phyloP scores from a whole-genome alignment of 2,888 invertebrate species.

The Thereva nobilitata region DNA sequence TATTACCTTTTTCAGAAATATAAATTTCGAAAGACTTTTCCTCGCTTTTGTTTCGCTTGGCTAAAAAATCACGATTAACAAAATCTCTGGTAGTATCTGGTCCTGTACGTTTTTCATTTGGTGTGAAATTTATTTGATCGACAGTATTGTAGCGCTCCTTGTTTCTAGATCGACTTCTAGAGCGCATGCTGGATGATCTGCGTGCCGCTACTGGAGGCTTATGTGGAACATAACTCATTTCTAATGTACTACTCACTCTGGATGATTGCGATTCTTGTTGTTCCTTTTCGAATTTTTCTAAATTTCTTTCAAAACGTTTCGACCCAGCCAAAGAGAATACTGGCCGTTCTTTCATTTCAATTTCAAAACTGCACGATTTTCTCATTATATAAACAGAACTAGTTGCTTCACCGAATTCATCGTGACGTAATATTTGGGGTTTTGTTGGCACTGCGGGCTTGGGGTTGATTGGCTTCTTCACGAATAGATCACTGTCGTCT shows the following conservation, averaged over 20 bases:
- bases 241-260: constrained; percentile 57
- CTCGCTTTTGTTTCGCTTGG: constrained; percentile 56
- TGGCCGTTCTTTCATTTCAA: constrained; percentile 46
- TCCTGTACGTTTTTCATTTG: constrained; percentile 49
- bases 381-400: constrained; percentile 42
- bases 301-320: constrained; percentile 61
- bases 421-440: constrained; percentile 51
- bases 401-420: constrained; percentile 47
- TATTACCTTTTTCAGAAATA: constrained; percentile 65
- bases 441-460: constrained; percentile 55
- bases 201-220: constrained; percentile 75
- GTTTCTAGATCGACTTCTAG: constrained; percentile 60
- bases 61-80: constrained; percentile 33
- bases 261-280: constrained; percentile 56
- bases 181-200: constrained; percentile 67
- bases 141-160: constrained; percentile 57
- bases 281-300: constrained; percentile 67
- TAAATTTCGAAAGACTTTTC: constrained; percentile 67
- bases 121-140: constrained; percentile 55
- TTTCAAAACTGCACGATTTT: constrained; percentile 52
- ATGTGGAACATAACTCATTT: constrained; percentile 68
- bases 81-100: constrained; percentile 37
- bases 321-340: constrained; percentile 40
- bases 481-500: constrained; percentile 49
- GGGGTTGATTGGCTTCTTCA: constrained; percentile 48